Conservation (phyloP, 2,888 invertebrate genomes). For the Aphodius sticticus region DNA sequence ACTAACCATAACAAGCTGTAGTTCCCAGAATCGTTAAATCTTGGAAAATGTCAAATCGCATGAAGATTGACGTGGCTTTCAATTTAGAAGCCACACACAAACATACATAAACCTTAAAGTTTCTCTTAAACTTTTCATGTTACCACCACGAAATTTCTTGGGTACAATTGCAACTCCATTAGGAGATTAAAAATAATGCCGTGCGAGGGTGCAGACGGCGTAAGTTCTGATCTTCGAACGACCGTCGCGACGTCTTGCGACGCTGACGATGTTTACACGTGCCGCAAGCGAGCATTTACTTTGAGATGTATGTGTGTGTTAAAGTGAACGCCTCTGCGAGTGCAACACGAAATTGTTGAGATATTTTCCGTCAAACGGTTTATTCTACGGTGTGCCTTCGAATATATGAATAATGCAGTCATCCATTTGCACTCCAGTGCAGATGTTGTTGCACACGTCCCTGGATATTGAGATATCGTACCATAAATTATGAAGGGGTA, state of each 20-base stretch:
- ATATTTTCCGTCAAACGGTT: constrained; percentile 4
- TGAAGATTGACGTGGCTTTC: neutral
- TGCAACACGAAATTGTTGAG: neutral
- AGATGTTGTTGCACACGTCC: neutral
- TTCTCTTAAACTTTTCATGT: neutral
- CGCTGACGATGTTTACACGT: neutral
- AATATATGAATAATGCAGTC: neutral
- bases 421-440: neutral
- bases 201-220: neutral
- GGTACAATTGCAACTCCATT: neutral
- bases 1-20: no score
- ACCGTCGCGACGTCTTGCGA: neutral
- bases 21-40: neutral
- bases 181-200: neutral
- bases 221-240: no score
- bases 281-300: neutral
- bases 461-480: neutral
- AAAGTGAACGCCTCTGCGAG: neutral
- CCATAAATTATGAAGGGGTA: neutral
- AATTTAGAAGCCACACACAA: neutral
- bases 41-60: neutral
- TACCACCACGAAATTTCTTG: neutral
- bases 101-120: neutral
- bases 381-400: neutral
- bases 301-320: neutral